Base-by-base conservation (phyloP, 2,113 vertebrate species). In the Ellobius talpinus region DNA sequence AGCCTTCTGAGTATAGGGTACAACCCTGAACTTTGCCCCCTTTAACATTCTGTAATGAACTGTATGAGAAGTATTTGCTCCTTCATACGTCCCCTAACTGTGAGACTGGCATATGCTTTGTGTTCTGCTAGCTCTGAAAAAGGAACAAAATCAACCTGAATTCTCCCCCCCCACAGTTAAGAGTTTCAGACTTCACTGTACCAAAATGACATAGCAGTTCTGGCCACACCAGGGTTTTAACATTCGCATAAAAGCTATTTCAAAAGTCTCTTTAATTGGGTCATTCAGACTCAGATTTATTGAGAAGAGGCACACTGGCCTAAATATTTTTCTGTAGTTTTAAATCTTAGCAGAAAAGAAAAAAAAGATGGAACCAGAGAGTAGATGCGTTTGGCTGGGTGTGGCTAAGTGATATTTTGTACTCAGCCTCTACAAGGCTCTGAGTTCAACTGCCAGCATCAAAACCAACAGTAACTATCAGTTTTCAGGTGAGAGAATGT, bases 321-420 rank as follows among this genome's bases (percentile, higher is more conserved):
- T 91, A 86, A 55, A 66, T 90, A 91, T 86, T 96, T 86, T 74
- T 77, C 42, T 87, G 7, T 45, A 50, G 24, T 21, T 45, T 87
- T 76, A 87, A 87, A 87, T 33, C 21, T 63, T 95, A 87, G 24
- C 39, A 88, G 23, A 88, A 93, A 96, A 84, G 14, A 31, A 72
- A 42, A 72, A 77, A 13, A 47, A 29, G 26, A 52, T 55, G 63
- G 89, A 90, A 50, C 9, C 24, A 63, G 45, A 86, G 36, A 82
- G 1, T 88, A n/a, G 26, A 72, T 52, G n/a, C 58, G 11, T 65
- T 42, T 29, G n/a, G n/a, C 81, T 85, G 33, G 7, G 2, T 31
- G 13, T 74, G 14, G 26, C 45, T 84, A 45, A 36, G 45, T 29
- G 78, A 11, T 73, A 85, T 10, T 33, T 33, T 70, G 74, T 85